These are phyloP conservation scores for Elachura formosa DNA, from an alignment of 2,113 vertebrate species.

Conservation along the genomic window DNA sequence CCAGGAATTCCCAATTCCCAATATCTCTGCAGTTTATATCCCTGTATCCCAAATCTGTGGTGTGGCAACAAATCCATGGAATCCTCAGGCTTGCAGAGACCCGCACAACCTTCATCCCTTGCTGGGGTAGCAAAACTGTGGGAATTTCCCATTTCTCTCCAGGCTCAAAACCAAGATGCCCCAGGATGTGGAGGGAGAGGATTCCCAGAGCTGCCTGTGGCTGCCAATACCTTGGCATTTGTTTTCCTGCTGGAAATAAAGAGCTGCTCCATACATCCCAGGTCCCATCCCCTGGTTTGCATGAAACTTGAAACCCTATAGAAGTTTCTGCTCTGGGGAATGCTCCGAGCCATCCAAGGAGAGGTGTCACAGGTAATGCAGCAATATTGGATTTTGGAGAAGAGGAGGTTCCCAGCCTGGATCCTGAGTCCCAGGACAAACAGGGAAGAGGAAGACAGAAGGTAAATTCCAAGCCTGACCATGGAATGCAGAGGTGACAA, in stretches of 20 bases:
- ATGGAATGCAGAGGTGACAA: background rate
- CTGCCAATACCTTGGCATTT: background rate
- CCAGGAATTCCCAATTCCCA: background rate
- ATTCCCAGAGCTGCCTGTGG: background rate
- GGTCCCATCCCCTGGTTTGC: background rate
- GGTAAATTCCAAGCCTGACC: background rate
- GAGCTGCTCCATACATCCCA: background rate
- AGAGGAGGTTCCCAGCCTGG: background rate
- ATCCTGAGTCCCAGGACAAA: background rate
- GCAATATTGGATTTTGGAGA: background rate
- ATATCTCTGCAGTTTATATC: background rate
- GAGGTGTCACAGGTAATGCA: background rate
- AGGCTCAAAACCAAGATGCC: background rate
- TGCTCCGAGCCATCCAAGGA: background rate
- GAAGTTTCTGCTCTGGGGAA: background rate
- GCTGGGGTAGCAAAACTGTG: background rate
- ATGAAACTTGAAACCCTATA: background rate
- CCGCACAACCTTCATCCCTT: background rate
- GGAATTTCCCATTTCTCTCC: background rate
- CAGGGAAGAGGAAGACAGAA: background rate
- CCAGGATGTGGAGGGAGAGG: background rate
- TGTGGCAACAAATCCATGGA: fast-evolving
- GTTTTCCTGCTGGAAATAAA: background rate
- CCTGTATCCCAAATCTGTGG: background rate
- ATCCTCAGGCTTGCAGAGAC: background rate